These are phyloP conservation scores for Cricetomys ansorgei DNA, from an alignment of 2,113 vertebrate genomes.

Conservation along the genomic window DNA sequence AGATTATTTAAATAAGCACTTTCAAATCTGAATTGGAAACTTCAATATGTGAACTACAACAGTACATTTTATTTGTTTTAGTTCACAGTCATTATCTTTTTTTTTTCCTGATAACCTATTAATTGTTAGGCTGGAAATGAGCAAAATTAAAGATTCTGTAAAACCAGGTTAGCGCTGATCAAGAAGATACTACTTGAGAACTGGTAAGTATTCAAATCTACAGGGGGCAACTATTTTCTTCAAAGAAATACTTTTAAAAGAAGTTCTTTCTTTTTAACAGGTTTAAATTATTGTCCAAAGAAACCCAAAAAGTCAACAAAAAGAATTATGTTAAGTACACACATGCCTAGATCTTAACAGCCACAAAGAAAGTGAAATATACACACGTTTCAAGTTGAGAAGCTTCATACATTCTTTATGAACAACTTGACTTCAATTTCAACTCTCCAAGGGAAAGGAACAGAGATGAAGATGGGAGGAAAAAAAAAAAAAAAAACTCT, in stretches of 20 bases:
- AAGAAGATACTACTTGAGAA: slow-evolving; percentile 6
- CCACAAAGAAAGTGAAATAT: slow-evolving; percentile 77
- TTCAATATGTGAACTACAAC: slow-evolving; percentile 59
- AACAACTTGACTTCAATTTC: slow-evolving; percentile 79
- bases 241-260: slow-evolving; percentile 49
- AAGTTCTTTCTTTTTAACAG: slow-evolving; percentile 47
- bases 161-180: slow-evolving; percentile 60
- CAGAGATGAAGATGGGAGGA: slow-evolving; percentile 22
- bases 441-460: slow-evolving; percentile 70
- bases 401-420: slow-evolving; percentile 77
- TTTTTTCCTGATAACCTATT: slow-evolving; percentile 56
- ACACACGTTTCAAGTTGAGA: slow-evolving; percentile 78
- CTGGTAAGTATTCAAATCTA: slow-evolving; percentile 54
- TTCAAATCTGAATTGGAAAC: slow-evolving; percentile 65
- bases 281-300: slow-evolving; percentile 64
- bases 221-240: not conserved
- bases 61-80: slow-evolving; percentile 48
- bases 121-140: slow-evolving; percentile 57
- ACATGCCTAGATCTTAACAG: slow-evolving; percentile 68
- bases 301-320: slow-evolving; percentile 68
- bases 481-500: not conserved
- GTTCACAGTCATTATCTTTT: not conserved
- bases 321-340: slow-evolving; percentile 41
- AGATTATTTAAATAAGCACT: slow-evolving; percentile 58
- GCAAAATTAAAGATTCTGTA: slow-evolving; percentile 30